Conservation (phyloP, 2,797 vertebrate species). For the Morus bassanus region DNA sequence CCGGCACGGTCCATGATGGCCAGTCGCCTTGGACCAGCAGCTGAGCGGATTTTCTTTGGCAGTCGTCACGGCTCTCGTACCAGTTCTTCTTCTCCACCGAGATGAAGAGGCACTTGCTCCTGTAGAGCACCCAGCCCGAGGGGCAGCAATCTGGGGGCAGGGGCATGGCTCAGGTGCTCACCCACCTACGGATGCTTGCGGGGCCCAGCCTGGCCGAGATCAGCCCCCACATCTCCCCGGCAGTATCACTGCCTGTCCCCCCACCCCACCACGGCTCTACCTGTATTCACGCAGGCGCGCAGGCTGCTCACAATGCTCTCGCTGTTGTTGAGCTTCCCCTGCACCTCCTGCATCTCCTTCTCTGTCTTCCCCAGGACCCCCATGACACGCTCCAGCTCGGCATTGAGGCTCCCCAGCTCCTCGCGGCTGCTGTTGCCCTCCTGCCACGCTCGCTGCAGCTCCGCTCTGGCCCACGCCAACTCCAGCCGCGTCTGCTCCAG, state of each 20-base stretch:
- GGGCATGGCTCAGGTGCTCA: background rate
- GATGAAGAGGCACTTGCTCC: conserved; percentile 1
- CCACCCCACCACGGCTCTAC: fast-evolving
- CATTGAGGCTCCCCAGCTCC: background rate
- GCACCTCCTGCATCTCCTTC: background rate
- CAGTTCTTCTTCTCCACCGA: background rate
- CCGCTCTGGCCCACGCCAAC: background rate
- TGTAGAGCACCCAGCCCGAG: background rate
- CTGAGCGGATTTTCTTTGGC: background rate
- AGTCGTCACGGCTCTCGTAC: background rate
- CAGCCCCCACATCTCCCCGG: fast-evolving
- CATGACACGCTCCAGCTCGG: background rate
- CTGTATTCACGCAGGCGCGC: background rate
- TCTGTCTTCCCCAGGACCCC: background rate
- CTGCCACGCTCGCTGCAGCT: background rate
- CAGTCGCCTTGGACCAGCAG: background rate
- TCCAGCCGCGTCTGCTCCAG: conserved; percentile 2
- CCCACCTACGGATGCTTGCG: fast-evolving
- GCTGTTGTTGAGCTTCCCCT: background rate
- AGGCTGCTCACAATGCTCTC: background rate
- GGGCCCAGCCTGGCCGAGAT: background rate
- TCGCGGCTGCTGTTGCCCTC: background rate
- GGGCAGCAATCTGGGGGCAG: conserved; percentile 62
- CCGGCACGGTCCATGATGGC: background rate
- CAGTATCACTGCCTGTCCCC: background rate